Base-by-base conservation (phyloP, 2,113 vertebrate species). In the Barnardius zonarius region DNA sequence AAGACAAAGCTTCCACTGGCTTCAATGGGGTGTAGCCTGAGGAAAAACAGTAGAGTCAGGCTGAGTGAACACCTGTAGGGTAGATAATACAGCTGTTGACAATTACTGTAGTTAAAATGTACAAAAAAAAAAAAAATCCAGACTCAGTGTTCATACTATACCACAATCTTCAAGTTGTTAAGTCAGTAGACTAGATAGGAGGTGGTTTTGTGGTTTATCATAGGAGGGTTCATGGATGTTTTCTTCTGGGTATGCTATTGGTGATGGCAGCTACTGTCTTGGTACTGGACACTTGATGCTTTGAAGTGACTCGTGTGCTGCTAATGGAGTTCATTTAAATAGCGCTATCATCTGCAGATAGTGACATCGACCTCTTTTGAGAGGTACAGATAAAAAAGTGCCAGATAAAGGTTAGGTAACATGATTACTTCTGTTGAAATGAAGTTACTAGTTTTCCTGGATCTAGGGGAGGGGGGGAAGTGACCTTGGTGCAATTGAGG, bases 391-490 rank as follows among this genome's bases (percentile, higher is more conserved):
- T 84, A 18, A 89, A 94, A 68, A 88, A 51, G 23, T 68, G 55
- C 16, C 22, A 93, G 69, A 89, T 75, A 82, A 96, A 52, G 43
- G 19, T 86, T 81, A 84, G 46, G 13, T 68, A 86, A 88, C 67
- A 27, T 23, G 51, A 51, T 72, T 88, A 64, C 25, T 51, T 44
- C 23, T 81, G 39, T 48, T 81, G 88, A 83, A 88, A 77, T 57
- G 5, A 57, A 62, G 41, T 67, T 77, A 39, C 20, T 74, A 7
- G 12, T 85, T 88, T 83, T 86, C 37, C 70, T 88, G 37, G 10
- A 59, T 51, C 48, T 73, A 18, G 5, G 5, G 5, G 2, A 17
- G 3, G 3, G 3, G 1, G 3, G 8, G 37, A 76, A 28, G 20
- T 54, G 19, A 63, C 59, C 54, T 69, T 76, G 63, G 31, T 88